Evolutionary conservation across 1,140 invertebrate genomes (phyloP).

Genomic region (Copidosoma floridanum): DNA sequence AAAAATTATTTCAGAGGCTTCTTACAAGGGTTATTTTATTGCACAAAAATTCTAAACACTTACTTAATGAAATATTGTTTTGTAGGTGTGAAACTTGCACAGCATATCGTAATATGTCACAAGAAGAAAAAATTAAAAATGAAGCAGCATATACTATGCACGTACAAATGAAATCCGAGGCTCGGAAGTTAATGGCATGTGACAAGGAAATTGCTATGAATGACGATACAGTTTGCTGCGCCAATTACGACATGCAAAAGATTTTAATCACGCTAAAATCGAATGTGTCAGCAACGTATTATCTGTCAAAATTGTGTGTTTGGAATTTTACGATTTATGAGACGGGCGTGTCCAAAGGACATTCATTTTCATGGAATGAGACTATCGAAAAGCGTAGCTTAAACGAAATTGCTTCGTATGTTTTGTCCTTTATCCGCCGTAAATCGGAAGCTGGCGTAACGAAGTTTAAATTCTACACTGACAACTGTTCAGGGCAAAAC

Average conservation of each 20-base stretch:
- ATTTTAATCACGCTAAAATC: conserved; percentile 5
- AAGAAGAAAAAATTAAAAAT: too few species aligned
- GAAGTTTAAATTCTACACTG: conserved; percentile 27
- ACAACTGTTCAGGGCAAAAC: conserved; percentile 48
- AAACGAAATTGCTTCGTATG: background rate
- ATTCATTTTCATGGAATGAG: conserved; percentile 53
- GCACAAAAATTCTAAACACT: too few species aligned
- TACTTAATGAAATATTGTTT: too few species aligned
- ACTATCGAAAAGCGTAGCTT: conserved; percentile 40
- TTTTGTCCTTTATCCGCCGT: background rate
- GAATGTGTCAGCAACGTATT: conserved; percentile 8
- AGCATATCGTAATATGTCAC: too few species aligned
- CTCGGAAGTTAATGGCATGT: too few species aligned
- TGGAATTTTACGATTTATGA: conserved; percentile 29
- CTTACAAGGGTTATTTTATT: too few species aligned
- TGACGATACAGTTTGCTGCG: background rate
- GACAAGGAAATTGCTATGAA: too few species aligned
- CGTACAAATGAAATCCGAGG: too few species aligned
- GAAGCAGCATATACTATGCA: too few species aligned
- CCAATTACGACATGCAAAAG: conserved; percentile 14
- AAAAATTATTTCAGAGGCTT: too few species aligned
- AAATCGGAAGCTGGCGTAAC: conserved; percentile 11
- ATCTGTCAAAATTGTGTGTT: conserved; percentile 14
- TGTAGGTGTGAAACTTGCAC: too few species aligned
- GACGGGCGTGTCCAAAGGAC: conserved; percentile 31